These are phyloP conservation scores for Halcyon badia DNA, from an alignment of 2,797 vertebrate species.

Conservation along the genomic window DNA sequence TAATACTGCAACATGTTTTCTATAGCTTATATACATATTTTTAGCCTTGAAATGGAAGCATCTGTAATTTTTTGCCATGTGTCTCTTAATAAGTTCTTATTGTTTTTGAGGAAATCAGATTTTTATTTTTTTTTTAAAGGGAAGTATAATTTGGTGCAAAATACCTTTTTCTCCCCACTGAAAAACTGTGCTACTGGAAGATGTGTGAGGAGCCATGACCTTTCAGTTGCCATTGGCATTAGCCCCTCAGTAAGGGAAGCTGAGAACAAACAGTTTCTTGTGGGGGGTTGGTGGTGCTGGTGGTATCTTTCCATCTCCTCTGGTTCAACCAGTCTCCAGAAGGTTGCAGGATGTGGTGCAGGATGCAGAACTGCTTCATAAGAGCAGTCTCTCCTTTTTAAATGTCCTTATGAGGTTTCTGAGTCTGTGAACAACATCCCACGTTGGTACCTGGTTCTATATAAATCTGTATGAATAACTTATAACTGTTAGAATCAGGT, in stretches of 20 bases:
- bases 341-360: not conserved
- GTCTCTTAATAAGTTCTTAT: not conserved
- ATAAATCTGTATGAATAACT: not conserved
- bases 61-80: not conserved
- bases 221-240: not conserved
- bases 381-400: not conserved
- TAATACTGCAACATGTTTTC: not conserved
- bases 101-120: not conserved
- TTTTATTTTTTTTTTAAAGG: not conserved
- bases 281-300: not conserved
- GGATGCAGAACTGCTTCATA: not conserved
- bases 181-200: not conserved
- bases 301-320: not conserved
- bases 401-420: not conserved
- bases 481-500: not conserved
- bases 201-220: not conserved
- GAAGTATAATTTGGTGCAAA: not conserved
- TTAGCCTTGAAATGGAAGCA: not conserved
- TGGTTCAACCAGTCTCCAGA: not conserved
- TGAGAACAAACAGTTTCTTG: not conserved
- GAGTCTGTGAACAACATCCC: not conserved
- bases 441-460: not conserved
- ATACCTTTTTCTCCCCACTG: not conserved
- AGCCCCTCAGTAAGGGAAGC: not conserved
- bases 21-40: not conserved